Evolutionary conservation across 1,140 invertebrate species (phyloP).

Genomic region (Drosophila lacertosa): DNA sequence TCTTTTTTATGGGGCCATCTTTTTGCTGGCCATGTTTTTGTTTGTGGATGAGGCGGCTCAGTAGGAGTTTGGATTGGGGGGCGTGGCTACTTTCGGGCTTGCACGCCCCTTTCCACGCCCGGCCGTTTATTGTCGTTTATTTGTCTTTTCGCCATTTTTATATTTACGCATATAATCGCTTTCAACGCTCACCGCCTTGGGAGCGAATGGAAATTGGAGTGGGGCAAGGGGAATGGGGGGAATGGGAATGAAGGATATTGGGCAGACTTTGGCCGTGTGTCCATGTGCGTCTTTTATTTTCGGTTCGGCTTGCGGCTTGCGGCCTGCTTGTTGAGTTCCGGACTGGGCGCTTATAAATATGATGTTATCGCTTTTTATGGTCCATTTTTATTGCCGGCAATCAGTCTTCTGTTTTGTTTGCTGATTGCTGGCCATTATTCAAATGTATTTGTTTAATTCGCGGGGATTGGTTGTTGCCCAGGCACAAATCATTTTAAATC

Average conservation of each 20-base stretch:
- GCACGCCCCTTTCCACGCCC: slow-evolving; percentile 43
- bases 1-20: slow-evolving; percentile 71
- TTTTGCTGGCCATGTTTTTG: slow-evolving; percentile 60
- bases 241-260: slow-evolving; percentile 4
- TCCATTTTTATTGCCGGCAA: slow-evolving; percentile 80
- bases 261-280: slow-evolving; percentile 16
- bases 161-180: slow-evolving; percentile 83
- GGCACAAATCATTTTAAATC: slow-evolving; percentile 81
- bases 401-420: slow-evolving; percentile 81
- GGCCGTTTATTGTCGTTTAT: slow-evolving; percentile 79
- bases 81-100: slow-evolving; percentile 38
- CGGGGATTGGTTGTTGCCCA: slow-evolving; percentile 44
- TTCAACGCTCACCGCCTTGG: slow-evolving; percentile 74
- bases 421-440: slow-evolving; percentile 79
- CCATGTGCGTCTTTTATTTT: slow-evolving; percentile 43
- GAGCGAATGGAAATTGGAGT: slow-evolving; percentile 17
- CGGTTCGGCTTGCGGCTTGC: slow-evolving; percentile 20
- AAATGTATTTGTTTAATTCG: slow-evolving; percentile 82
- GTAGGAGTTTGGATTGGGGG: background rate
- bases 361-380: slow-evolving; percentile 83
- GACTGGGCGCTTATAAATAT: slow-evolving; percentile 70
- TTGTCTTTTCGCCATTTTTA: slow-evolving; percentile 83
- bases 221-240: background rate
- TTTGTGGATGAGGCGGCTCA: background rate
- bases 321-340: slow-evolving; percentile 48